These are phyloP conservation scores for Phoebastria nigripes DNA, from an alignment of 2,797 vertebrate genomes.

Conservation along the genomic window DNA sequence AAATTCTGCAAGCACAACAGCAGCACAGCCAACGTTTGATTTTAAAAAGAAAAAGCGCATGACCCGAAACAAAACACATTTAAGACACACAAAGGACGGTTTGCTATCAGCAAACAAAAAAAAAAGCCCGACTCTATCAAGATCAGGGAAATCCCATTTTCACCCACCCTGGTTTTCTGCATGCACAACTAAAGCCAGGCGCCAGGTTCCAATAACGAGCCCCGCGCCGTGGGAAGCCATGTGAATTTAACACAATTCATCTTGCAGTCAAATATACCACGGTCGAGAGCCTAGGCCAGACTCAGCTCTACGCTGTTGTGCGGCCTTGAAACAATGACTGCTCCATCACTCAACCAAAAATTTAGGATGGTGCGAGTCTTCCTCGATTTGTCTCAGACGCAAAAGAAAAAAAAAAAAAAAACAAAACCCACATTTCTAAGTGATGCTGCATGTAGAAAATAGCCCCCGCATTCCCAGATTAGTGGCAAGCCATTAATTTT, in stretches of 20 bases:
- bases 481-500: conserved; percentile 19
- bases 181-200: conserved; percentile 4
- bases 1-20: conserved; percentile 4
- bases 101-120: conserved; percentile 34
- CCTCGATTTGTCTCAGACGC: neutral
- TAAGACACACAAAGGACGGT: conserved; percentile 39
- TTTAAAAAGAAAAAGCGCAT: neutral
- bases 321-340: conserved; percentile 31
- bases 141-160: conserved; percentile 37
- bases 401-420: neutral
- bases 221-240: neutral
- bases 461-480: neutral
- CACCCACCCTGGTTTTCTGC: conserved; percentile 15
- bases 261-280: neutral
- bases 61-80: conserved; percentile 41
- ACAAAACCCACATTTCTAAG: neutral
- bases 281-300: conserved; percentile 10
- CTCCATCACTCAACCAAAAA: conserved; percentile 28
- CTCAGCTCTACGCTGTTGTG: neutral
- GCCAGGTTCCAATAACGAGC: conserved; percentile 5
- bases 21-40: neutral
- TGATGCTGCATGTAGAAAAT: neutral
- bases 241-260: conserved; percentile 38
- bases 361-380: neutral
- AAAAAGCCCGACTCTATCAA: neutral